Conservation (phyloP, 2,888 invertebrate genomes). For the Idaea aversata region DNA sequence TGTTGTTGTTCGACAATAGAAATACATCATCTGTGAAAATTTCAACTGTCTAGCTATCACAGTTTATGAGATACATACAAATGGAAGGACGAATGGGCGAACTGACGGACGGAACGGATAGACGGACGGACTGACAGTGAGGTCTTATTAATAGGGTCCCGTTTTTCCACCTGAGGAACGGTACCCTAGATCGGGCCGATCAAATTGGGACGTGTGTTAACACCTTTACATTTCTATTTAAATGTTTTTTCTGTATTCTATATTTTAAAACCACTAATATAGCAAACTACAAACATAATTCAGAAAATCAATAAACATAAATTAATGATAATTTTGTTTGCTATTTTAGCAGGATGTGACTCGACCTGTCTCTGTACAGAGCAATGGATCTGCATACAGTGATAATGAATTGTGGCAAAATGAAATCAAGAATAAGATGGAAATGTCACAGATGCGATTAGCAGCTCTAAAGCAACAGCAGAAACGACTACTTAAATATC, state of each 20-base stretch:
- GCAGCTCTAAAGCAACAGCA: conserved; percentile 82
- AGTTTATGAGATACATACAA: too few relatives aligned
- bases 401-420: conserved; percentile 79
- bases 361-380: conserved; percentile 73
- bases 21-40: too few relatives aligned
- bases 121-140: too few relatives aligned
- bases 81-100: too few relatives aligned
- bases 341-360: conserved; percentile 60
- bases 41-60: too few relatives aligned
- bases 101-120: too few relatives aligned
- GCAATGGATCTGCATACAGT: conserved; percentile 73
- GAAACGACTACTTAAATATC: conserved; percentile 70
- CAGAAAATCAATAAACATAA: background rate
- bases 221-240: background rate
- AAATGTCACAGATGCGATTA: conserved; percentile 81
- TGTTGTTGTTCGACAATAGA: too few relatives aligned
- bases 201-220: too few relatives aligned
- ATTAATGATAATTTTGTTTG: conserved; percentile 21
- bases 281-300: background rate
- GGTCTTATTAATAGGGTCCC: too few relatives aligned
- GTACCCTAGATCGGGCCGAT: too few relatives aligned
- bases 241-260: background rate
- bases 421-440: conserved; percentile 82
- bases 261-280: background rate
- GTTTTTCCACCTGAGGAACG: too few relatives aligned